Evolutionary conservation across 2,888 invertebrate species (phyloP).

Genomic region (Prosapia bicincta): DNA sequence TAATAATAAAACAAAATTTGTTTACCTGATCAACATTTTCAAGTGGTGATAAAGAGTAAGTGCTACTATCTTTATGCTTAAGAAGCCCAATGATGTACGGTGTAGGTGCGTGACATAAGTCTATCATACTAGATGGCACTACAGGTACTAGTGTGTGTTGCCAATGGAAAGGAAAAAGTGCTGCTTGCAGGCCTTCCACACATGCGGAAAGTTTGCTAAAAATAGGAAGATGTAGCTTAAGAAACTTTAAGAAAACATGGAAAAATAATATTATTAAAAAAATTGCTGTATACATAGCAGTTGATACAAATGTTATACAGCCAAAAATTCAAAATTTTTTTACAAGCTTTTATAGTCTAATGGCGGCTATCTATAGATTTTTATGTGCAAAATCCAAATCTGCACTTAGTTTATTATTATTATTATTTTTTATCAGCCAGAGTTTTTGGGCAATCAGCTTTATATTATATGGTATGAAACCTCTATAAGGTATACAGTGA

Average conservation of each 20-base stretch:
- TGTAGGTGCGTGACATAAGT: constrained; percentile 65
- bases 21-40: constrained; percentile 55
- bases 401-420: no score
- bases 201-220: constrained; percentile 67
- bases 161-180: constrained; percentile 81
- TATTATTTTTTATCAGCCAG: no score
- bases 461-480: no score
- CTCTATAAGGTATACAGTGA: no score
- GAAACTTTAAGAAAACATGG: constrained; percentile 2
- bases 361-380: no score
- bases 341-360: no score
- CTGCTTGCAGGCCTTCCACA: constrained; percentile 68
- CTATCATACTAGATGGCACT: constrained; percentile 61
- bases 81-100: constrained; percentile 74
- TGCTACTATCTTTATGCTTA: constrained; percentile 42
- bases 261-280: constrained; percentile 8
- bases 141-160: constrained; percentile 78
- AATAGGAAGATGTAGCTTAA: constrained; percentile 34
- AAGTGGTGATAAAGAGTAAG: constrained; percentile 31
- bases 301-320: no score
- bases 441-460: no score
- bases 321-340: no score
- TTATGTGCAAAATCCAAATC: no score
- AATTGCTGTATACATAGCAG: no score
- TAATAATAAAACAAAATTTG: neutral